phyloP scores from a whole-genome alignment of 2,888 invertebrate genomes.

The Anodontia alba region DNA sequence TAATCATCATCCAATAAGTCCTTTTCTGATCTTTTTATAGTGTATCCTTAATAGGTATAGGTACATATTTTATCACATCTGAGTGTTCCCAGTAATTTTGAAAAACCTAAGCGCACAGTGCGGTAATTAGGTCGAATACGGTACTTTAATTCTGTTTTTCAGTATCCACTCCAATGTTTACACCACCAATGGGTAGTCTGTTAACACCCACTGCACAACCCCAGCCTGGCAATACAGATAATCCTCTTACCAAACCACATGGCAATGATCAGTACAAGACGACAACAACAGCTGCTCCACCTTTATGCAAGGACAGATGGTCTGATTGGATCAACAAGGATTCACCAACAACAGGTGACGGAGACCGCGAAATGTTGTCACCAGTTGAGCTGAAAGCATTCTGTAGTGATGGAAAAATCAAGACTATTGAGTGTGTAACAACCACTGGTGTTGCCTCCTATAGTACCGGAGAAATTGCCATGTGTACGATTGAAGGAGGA shows the following conservation, averaged over 20 bases:
- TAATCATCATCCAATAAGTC: too few relatives aligned
- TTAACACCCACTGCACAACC: conserved; percentile 30
- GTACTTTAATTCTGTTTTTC: too few relatives aligned
- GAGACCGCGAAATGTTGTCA: conserved; percentile 36
- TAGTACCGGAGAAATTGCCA: conserved; percentile 70
- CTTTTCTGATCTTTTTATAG: too few relatives aligned
- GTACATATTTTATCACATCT: too few relatives aligned
- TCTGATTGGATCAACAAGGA: conserved; percentile 67
- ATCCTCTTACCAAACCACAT: conserved; percentile 23
- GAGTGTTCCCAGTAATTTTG: too few relatives aligned
- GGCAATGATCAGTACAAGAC: conserved; percentile 9
- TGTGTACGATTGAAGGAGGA: conserved; percentile 70
- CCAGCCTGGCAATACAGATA: conserved; percentile 12
- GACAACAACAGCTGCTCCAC: too few relatives aligned
- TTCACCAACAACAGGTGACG: conserved; percentile 51
- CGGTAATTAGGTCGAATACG: too few relatives aligned
- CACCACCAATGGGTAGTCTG: conserved; percentile 38
- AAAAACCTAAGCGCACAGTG: too few relatives aligned
- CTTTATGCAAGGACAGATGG: conserved; percentile 50
- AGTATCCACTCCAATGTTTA: conserved; percentile 58
- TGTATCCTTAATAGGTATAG: too few relatives aligned
- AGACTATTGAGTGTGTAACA: conserved; percentile 74
- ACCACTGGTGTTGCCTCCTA: conserved; percentile 63
- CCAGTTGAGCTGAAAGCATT: conserved; percentile 46
- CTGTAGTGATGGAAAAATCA: conserved; percentile 76